Evolutionary conservation across 2,888 invertebrate species (phyloP).

Genomic region (Lottia gigantea): DNA sequence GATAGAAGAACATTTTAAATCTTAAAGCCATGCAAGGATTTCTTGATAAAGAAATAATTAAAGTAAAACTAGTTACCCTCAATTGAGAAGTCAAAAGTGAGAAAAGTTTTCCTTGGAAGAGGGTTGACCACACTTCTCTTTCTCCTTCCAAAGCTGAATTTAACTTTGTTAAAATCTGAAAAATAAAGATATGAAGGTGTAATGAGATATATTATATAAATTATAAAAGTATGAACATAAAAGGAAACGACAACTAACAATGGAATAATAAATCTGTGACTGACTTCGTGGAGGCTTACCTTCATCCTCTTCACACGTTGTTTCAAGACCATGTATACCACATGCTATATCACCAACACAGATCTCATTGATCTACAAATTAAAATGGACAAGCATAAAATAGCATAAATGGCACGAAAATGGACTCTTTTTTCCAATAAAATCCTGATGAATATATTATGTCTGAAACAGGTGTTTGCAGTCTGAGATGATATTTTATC

Average conservation of each 20-base stretch:
- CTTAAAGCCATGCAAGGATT: too few species aligned
- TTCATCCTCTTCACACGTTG: slow-evolving; percentile 53
- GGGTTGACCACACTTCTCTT: slow-evolving; percentile 13
- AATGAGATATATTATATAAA: neutral
- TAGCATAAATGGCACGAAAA: too few species aligned
- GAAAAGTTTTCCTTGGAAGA: neutral
- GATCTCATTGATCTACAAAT: slow-evolving; percentile 44
- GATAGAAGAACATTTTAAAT: too few species aligned
- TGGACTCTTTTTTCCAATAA: too few species aligned
- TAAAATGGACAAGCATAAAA: neutral
- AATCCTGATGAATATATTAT: neutral
- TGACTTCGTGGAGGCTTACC: slow-evolving; percentile 24
- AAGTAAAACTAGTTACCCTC: slow-evolving; percentile 28
- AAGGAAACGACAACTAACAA: too few species aligned
- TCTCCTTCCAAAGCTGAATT: slow-evolving; percentile 30
- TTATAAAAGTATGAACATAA: too few species aligned
- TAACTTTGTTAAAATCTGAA: slow-evolving; percentile 46
- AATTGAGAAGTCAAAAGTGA: slow-evolving; percentile 36
- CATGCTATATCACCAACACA: slow-evolving; percentile 57
- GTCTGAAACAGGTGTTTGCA: neutral
- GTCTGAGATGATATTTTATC: too few species aligned
- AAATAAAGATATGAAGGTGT: neutral
- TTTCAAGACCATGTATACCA: slow-evolving; percentile 47
- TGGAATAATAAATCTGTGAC: too few species aligned
- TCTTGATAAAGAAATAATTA: too few species aligned